Evolutionary conservation across 2,797 vertebrate species (phyloP), one percentile per base, ranked within the genome.

Genomic region (Tangara arthus): DNA sequence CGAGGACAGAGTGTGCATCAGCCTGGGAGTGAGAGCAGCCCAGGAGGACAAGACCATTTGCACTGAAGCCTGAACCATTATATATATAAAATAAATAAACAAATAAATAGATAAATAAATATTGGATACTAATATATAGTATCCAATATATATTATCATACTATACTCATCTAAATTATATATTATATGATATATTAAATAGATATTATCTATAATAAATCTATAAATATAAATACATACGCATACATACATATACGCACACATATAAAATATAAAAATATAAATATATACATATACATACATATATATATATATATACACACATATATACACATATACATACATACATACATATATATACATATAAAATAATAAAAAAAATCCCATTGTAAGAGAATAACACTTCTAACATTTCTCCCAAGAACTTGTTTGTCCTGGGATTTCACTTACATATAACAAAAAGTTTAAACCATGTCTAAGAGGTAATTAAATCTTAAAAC

Each of bases 191-290:
- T 30, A 19, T 52, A 52, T 8, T 32, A 19, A 52, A 28, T 30
- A 28, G 5, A 11, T 28, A 50, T 50, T 50, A 15, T n/a, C 24
- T 49, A 55, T 9, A n/a, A 13, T 14, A 55, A 22, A 21, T 32
- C 7, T 9, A 22, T 9, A n/a, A 3, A 9, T 12, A 32, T 46
- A 44, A 11, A 44, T 11, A 50, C 13, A 15, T 4, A 26, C 9
- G 28, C 5, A 26, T 8, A 26, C 4, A 9, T 2, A 28, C 5
- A 12, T 12, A 50, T 3, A 28, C 4, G 23, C 3, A 46, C 2
- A 46, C 2, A 13, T 8, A 52, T 11, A 37, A 37, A 37, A 30
- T 6, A 17, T 3, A 27, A 7, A 18, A 4, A 28, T 8, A 12
- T 19, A 11, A 7, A 28, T 8, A 28, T 8, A 53, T 9, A 55